Conservation (phyloP, 1,140 invertebrate species). For the Bombus superbus region DNA sequence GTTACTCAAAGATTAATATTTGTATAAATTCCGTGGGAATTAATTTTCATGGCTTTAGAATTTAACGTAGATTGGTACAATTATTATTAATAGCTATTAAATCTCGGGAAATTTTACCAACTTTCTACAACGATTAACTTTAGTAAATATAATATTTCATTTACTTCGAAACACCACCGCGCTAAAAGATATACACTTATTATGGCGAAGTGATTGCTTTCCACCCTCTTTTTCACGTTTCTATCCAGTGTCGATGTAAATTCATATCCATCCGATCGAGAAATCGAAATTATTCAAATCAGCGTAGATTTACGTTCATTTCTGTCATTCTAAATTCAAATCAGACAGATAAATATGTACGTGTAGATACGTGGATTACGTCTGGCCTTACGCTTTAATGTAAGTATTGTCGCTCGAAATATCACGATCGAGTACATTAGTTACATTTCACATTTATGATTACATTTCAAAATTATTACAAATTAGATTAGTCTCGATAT, state of each 20-base stretch:
- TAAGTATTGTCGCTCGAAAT: too few species aligned
- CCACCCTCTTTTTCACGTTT: slow-evolving; percentile 1
- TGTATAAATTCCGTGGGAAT: too few species aligned
- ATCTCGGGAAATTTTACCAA: neutral
- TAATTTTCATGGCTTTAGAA: too few species aligned
- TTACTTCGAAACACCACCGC: neutral
- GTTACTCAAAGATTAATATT: too few species aligned
- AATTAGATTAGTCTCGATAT: too few species aligned
- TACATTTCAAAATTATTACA: too few species aligned
- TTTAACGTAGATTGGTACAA: too few species aligned
- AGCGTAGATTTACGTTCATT: slow-evolving; percentile 10
- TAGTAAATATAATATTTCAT: neutral
- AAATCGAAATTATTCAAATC: slow-evolving; percentile 52
- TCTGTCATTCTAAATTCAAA: slow-evolving; percentile 42
- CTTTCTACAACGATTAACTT: neutral
- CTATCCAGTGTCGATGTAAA: neutral
- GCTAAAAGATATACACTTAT: neutral
- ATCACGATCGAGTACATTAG: too few species aligned
- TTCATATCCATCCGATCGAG: slow-evolving; percentile 22
- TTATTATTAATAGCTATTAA: too few species aligned
- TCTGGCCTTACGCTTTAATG: neutral
- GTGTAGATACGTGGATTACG: neutral
- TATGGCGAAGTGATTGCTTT: neutral
- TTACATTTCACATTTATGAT: too few species aligned
- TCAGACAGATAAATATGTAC: slow-evolving; percentile 12